Evolutionary conservation across 1,140 invertebrate genomes (phyloP), one percentile per base, ranked within the genome.

Genomic region (Drosophila punjabiensis): DNA sequence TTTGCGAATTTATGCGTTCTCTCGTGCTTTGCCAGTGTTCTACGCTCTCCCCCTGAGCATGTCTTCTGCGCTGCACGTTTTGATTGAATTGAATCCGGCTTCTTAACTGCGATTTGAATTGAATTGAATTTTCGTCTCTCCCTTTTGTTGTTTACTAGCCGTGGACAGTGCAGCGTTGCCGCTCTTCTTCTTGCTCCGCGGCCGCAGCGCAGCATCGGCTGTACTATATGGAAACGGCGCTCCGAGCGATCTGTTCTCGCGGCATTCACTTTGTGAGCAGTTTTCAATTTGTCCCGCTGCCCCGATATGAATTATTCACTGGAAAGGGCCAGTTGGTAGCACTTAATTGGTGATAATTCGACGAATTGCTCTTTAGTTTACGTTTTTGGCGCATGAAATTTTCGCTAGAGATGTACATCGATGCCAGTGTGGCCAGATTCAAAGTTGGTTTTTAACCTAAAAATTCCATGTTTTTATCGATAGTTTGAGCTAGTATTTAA

Each of bases 351-450:
- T 9, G 9, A 10, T 60, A 61, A 45, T 55, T 79, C 11, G 18
- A 53, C 61, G 52, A 47, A 48, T 33, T 75, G 56, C 47, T 41
- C 41, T 58, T 77, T 62, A 75, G 76, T 76, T 82, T 66, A 70
- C 37, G 65, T 79, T 71, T 68, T 84, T 67, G 47, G 70, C 73
- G 70, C 63, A 77, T 77, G 63, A 77, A 77, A 60, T 77, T 77
- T 77, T 77, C 75, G 74, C 63, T 77, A 77, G 56, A 56, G 75
- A 14, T 58, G 55, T 16, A 37, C 53, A 24, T 37, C 53, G 53
- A 56, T 24, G 24, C 24, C 24, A 24, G 24, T 24, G 24, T 24
- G 24, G 3, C n/a, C n/a, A n/a, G n/a, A n/a, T n/a, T n/a, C 24
- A 24, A 24, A 24, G 24, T 24, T 24, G 24, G 24, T 24, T 24